phyloP scores from a whole-genome alignment of 2,888 invertebrate species.

The Temnothorax unifasciatus region DNA sequence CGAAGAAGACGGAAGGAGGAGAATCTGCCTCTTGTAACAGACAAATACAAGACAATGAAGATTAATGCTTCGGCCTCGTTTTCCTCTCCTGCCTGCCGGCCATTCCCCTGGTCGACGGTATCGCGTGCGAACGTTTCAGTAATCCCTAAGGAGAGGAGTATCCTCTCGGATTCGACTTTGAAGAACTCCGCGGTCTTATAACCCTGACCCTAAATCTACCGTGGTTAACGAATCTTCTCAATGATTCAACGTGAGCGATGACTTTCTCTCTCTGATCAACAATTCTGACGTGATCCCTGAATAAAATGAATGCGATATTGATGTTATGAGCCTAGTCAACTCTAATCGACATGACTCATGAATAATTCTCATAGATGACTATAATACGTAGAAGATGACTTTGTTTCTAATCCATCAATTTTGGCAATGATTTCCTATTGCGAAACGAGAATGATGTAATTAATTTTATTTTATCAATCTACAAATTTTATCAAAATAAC shows the following conservation, averaged over 20 bases:
- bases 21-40: constrained; percentile 68
- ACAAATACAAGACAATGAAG: constrained; percentile 83
- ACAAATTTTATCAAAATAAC: background rate
- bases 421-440: background rate
- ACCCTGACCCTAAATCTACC: constrained; percentile 20
- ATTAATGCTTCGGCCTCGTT: constrained; percentile 79
- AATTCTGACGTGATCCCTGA: background rate
- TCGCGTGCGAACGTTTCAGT: constrained; percentile 71
- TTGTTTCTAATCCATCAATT: background rate
- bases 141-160: constrained; percentile 50
- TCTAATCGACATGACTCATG: background rate
- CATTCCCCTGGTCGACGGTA: constrained; percentile 52
- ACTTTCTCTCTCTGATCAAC: background rate
- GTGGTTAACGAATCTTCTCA: constrained; percentile 2
- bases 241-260: background rate
- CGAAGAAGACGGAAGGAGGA: constrained; percentile 39
- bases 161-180: constrained; percentile 26
- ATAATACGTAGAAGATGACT: background rate
- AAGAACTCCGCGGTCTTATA: constrained; percentile 3
- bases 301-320: background rate
- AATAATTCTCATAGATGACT: background rate
- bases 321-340: background rate
- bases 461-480: background rate
- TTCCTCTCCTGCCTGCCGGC: constrained; percentile 55
- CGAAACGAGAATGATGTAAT: background rate